Conservation (phyloP, 2,888 invertebrate genomes). For the Cybosia mesomella region DNA sequence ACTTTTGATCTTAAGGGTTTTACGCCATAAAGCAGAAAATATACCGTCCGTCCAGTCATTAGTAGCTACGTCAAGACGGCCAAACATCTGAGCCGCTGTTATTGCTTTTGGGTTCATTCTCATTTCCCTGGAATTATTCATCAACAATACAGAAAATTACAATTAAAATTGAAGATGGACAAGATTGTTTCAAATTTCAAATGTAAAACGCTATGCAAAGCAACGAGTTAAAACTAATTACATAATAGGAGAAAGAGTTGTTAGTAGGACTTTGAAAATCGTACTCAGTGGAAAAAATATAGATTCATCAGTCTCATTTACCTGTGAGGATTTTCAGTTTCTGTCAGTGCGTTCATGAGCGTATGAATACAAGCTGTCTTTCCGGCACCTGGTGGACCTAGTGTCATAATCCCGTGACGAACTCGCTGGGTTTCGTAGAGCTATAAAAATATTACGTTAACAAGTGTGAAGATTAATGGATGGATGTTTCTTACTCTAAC, state of each 20-base stretch:
- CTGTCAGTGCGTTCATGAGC: constrained; percentile 95
- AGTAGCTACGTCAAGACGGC: constrained; percentile 97
- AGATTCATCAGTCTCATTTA: constrained; percentile 61
- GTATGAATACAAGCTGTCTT: constrained; percentile 97
- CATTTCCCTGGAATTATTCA: constrained; percentile 91
- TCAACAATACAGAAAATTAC: not conserved
- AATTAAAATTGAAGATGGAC: not conserved
- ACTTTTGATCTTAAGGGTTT: constrained; percentile 95
- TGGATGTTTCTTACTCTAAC: too few species aligned
- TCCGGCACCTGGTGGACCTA: constrained; percentile 98
- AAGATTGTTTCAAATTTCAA: not conserved
- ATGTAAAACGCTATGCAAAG: too few species aligned
- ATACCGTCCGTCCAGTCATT: constrained; percentile 99
- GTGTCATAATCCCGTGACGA: constrained; percentile 97
- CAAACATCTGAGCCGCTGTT: constrained; percentile 99
- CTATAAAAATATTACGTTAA: constrained; percentile 73
- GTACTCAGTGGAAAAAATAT: not conserved
- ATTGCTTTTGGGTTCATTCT: constrained; percentile 99
- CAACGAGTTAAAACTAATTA: too few species aligned
- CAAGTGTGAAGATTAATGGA: not conserved
- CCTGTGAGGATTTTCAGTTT: constrained; percentile 94
- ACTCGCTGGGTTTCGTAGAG: constrained; percentile 98
- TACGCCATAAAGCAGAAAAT: constrained; percentile 98
- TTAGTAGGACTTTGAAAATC: not conserved
- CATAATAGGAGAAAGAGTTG: too few species aligned